Evolutionary conservation across 2,888 invertebrate genomes (phyloP).

Genomic region (Crocallis elinguaria): DNA sequence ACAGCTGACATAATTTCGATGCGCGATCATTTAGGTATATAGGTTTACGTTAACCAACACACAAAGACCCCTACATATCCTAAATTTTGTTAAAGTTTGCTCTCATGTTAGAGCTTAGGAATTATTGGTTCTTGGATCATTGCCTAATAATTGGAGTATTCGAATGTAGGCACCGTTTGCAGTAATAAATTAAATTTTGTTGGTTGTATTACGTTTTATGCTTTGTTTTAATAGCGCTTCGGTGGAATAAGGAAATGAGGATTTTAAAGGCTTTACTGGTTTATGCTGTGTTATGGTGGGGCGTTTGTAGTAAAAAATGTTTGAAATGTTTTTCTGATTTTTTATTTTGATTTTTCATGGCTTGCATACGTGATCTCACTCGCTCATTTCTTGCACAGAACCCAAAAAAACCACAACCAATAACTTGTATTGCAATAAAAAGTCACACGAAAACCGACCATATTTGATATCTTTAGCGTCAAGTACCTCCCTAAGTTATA

Average conservation of each 20-base stretch:
- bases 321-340: neutral
- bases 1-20: slow-evolving; percentile 23
- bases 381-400: no score
- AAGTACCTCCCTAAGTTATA: neutral
- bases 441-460: neutral
- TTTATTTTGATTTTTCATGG: no score
- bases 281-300: slow-evolving; percentile 17
- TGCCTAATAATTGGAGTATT: slow-evolving; percentile 18
- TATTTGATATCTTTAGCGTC: no score
- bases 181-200: slow-evolving; percentile 32
- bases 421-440: no score
- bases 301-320: slow-evolving; percentile 9
- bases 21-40: slow-evolving; percentile 24
- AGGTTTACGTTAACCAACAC: slow-evolving; percentile 7
- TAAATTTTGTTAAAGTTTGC: neutral
- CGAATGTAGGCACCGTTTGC: slow-evolving; percentile 17
- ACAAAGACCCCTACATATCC: neutral
- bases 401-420: no score
- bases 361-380: no score
- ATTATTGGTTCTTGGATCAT: slow-evolving; percentile 4
- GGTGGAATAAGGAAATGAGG: slow-evolving; percentile 33
- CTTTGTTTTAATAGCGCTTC: slow-evolving; percentile 26
- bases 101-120: neutral
- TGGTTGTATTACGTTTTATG: slow-evolving; percentile 32
- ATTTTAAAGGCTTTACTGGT: slow-evolving; percentile 26